Evolutionary conservation across 2,888 invertebrate species (phyloP), one percentile per base, ranked within the genome.

Genomic region (Arrhopalites spinosus): DNA sequence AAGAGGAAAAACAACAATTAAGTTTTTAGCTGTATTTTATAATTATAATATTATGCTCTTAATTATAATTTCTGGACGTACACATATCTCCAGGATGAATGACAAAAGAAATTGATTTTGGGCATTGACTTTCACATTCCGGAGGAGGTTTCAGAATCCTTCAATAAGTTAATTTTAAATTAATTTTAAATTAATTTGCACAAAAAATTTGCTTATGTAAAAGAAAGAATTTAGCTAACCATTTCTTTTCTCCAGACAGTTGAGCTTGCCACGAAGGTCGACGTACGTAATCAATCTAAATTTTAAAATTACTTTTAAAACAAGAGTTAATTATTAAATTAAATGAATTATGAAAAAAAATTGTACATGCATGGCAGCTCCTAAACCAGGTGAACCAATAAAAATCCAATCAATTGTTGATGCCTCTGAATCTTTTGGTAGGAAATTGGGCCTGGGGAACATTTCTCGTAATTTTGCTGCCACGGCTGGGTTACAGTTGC

Each of bases 251-350:
- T 0, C 96, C 96, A 82, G 89, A 88, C 20, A 96, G 88, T 87
- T 96, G 95, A 1, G 94, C 95, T 86, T 96, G 96, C 96, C 96
- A 96, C 90, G 95, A 95, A 43, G 96, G 88, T 78, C 95, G 89
- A 81, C 92, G 91, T 81, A 96, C 96, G 85, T 94, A 95, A 86
- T 96, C 96, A 85, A 96, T 86, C 95, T 95, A 36, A 36, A 36
- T 7, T 53, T 23, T 53, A 15, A 17, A 8, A 53, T 23, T 53
- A 5, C 53, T 53, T 8, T 15, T 53, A 23, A 5, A 20, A 15
- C 3, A 20, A 53, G 53, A n/a, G 29, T 11, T 15, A n/a, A 27
- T 25, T 15, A 29, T n/a, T 56, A 25, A 30, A 25, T 27, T 43
- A 43, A 1, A 80, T 15, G 11, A 5, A 27, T 23, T 63, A 63